Evolutionary conservation across 2,113 vertebrate species (phyloP).

Genomic region (Rhinoptilus africanus): DNA sequence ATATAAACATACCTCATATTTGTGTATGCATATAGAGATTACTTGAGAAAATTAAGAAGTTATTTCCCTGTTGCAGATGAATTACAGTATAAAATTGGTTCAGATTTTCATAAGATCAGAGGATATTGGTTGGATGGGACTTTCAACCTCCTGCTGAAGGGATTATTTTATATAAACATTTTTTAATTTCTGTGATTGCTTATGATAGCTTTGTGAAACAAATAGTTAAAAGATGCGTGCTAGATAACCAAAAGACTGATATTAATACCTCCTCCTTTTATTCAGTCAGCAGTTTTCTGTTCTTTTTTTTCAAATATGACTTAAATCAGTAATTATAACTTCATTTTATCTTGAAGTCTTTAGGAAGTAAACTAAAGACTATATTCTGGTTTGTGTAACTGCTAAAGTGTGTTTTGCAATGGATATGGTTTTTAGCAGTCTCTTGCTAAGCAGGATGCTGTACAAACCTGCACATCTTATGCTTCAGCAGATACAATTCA

Average conservation of each 20-base stretch:
- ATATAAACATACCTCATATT: background rate
- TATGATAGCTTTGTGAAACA: background rate
- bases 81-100: background rate
- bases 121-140: background rate
- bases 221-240: background rate
- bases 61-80: background rate
- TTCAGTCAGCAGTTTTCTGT: background rate
- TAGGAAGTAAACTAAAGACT: background rate
- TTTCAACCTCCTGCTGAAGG: background rate
- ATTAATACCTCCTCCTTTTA: background rate
- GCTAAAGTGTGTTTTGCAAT: background rate
- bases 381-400: background rate
- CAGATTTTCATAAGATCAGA: background rate
- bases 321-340: background rate
- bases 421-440: background rate
- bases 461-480: background rate
- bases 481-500: background rate
- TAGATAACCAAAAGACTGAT: background rate
- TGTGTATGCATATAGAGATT: background rate
- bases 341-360: background rate
- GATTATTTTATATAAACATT: background rate
- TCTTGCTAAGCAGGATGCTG: background rate
- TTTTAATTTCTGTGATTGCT: background rate
- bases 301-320: background rate
- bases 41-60: background rate